Percentiles rank a stretch among this genome's conserved stretches.
Evolutionary conservation across 2,888 invertebrate genomes (phyloP).

Genomic region (Leucophenga maculata): DNA sequence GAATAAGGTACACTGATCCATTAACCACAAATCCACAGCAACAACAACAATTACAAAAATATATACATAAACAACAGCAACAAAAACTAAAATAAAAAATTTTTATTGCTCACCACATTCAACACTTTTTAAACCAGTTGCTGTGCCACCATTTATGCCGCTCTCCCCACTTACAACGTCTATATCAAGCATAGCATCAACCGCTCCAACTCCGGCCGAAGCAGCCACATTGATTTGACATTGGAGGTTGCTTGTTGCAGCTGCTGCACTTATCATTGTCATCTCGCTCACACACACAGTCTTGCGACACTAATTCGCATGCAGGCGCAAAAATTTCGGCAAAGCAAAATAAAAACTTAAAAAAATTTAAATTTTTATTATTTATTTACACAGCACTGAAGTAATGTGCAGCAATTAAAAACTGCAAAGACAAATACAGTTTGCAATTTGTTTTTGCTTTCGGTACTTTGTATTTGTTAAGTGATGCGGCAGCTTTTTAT

Average conservation of each 20-base stretch:
- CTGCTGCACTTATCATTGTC: constrained; percentile 45
- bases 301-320: constrained; percentile 24
- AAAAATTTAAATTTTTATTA: background rate
- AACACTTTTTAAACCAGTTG: constrained; percentile 26
- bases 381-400: constrained; percentile 9
- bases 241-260: constrained; percentile 43
- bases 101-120: constrained; percentile 26
- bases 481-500: too few species aligned
- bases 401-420: background rate
- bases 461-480: background rate
- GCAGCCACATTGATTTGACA: constrained; percentile 22
- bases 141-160: background rate
- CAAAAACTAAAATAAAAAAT: constrained; percentile 16
- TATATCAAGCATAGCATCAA: background rate
- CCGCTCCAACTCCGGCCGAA: background rate
- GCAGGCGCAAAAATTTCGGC: constrained; percentile 17
- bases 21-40: background rate
- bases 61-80: constrained; percentile 1
- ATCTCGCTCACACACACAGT: constrained; percentile 33
- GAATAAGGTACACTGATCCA: constrained; percentile 19
- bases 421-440: background rate
- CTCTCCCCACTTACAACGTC: background rate
- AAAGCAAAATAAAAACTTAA: constrained; percentile 22
- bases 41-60: background rate
- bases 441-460: background rate